Conservation (phyloP, 2,888 invertebrate genomes). For the Cataglyphis altisquamis region DNA sequence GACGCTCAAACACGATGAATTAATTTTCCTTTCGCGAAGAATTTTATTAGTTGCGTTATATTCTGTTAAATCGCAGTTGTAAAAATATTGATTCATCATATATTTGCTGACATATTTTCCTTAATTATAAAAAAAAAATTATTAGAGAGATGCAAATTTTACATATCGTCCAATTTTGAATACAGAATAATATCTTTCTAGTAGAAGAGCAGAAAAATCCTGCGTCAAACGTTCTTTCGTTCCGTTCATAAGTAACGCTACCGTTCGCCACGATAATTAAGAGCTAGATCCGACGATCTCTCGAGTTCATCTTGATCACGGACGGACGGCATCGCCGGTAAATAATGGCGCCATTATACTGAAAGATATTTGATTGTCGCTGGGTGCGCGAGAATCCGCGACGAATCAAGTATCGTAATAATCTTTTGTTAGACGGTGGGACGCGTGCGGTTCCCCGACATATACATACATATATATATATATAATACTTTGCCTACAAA, state of each 20-base stretch:
- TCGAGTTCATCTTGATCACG: conserved; percentile 31
- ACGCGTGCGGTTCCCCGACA: conserved; percentile 54
- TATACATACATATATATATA: neutral
- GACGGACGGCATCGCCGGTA: conserved; percentile 21
- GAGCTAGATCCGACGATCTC: conserved; percentile 6
- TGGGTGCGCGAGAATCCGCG: conserved; percentile 30
- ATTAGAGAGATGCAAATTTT: neutral
- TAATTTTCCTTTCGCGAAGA: conserved; percentile 26
- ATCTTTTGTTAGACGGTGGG: conserved; percentile 45
- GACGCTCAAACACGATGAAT: conserved; percentile 22
- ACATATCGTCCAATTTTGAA: neutral
- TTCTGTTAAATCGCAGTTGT: neutral
- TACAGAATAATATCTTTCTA: neutral
- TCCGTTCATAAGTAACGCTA: neutral
- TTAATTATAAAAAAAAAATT: neutral
- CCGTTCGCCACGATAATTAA: conserved; percentile 6
- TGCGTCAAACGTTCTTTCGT: neutral
- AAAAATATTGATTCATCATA: neutral
- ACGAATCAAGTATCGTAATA: conserved; percentile 55
- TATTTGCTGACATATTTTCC: neutral
- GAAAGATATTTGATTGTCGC: conserved; percentile 36
- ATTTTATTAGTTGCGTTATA: neutral
- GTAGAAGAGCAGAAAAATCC: neutral
- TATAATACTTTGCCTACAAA: conserved; percentile 54
- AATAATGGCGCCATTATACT: conserved; percentile 40